These are phyloP conservation scores for Platysteira castanea DNA, from an alignment of 2,113 vertebrate species.

Conservation along the genomic window DNA sequence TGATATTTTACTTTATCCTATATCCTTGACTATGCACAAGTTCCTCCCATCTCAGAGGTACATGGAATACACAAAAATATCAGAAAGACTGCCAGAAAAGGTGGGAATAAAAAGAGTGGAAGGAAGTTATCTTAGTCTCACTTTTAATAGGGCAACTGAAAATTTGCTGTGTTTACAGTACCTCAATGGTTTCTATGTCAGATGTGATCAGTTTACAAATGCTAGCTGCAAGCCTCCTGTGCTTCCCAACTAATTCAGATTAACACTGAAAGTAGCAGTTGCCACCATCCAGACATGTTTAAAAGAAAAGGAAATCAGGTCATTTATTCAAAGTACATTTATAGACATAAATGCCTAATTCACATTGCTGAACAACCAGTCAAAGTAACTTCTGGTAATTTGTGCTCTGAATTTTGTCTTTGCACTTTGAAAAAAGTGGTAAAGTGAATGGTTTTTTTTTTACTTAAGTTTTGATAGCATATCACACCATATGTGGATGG, in stretches of 20 bases:
- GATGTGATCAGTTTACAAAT: conserved; percentile 54
- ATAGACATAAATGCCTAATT: neutral
- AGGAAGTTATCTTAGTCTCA: neutral
- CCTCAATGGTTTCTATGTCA: conserved; percentile 29
- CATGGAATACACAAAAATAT: neutral
- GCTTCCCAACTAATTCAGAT: neutral
- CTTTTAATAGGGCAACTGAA: neutral
- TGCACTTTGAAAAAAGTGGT: neutral
- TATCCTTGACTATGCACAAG: neutral
- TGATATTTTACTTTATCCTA: neutral
- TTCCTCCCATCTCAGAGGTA: neutral
- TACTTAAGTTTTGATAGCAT: neutral
- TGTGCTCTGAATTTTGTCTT: neutral
- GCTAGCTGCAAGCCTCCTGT: neutral
- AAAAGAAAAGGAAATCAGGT: neutral
- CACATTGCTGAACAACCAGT: neutral
- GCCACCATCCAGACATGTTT: neutral
- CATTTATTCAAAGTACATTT: neutral
- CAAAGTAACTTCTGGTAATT: neutral
- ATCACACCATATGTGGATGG: neutral
- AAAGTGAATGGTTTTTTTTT: fast-evolving
- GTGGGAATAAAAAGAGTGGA: neutral
- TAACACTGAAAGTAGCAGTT: neutral
- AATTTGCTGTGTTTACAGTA: neutral
- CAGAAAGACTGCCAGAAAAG: neutral